Conservation (phyloP, 2,797 vertebrate species). For the Acomys russatus region DNA sequence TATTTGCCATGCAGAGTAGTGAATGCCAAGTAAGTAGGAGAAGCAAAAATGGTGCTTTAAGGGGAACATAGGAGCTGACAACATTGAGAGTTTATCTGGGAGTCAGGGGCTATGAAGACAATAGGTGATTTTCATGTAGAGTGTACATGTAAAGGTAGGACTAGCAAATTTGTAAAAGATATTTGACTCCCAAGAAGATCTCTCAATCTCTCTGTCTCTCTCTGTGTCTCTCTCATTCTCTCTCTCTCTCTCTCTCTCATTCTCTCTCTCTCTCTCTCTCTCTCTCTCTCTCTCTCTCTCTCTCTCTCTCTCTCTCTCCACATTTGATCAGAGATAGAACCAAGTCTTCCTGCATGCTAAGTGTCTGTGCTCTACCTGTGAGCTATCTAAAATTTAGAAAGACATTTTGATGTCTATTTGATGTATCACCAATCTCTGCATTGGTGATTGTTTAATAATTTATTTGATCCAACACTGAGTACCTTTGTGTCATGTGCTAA, state of each 20-base stretch:
- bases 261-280: too few relatives aligned
- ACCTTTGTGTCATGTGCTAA: not conserved
- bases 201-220: not conserved
- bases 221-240: not conserved
- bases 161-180: not conserved
- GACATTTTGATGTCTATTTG: not conserved
- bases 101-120: not conserved
- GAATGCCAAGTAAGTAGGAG: not conserved
- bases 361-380: not conserved
- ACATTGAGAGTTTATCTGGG: not conserved
- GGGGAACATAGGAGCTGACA: not conserved
- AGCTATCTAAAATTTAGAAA: not conserved
- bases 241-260: not conserved
- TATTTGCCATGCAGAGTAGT: fast-evolving
- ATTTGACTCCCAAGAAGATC: not conserved
- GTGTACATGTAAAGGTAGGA: not conserved
- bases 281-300: too few relatives aligned
- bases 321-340: not conserved
- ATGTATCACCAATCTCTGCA: fast-evolving
- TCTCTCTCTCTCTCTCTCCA: too few relatives aligned
- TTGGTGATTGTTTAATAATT: not conserved
- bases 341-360: not conserved
- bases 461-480: not conserved
- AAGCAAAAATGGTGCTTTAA: not conserved
- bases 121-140: not conserved